Base-by-base conservation (phyloP, 2,888 invertebrate species). In the Andrena praecox region DNA sequence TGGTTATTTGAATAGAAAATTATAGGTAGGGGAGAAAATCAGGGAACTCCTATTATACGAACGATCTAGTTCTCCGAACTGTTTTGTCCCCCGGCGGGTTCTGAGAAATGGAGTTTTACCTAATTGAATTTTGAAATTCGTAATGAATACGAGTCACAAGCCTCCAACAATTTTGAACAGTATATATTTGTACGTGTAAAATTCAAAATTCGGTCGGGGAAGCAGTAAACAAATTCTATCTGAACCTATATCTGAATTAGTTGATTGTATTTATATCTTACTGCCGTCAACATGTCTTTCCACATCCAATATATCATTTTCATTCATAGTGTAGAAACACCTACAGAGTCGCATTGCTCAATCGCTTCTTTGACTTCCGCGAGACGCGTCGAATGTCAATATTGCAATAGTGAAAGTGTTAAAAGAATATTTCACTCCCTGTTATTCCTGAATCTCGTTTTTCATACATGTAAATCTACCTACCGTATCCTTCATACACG, bases 371-470 rank as follows among this genome's bases (percentile, higher is more conserved):
- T 29, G 24, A 66, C 29, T 31, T 67, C 27, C 56, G 59, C 20
- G 31, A 59, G 67, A 48, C 24, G 24, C 10, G 48, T 67, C n/a
- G 48, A 67, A 67, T 67, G 56, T 67, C 31, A 24, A 24, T 48
- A 59, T 42, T 42, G 20, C 16, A 42, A 10, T 10, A 48, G 67
- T 59, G 67, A 74, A 67, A 74, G 67, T 59, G 42, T 10, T 48
- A 29, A 66, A 56, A 73, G 54, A n/a, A 16, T 67, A 67, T 59
- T 66, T 27, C 27, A 24, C 1, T 56, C 42, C 42, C 29, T 59
- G 20, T 69, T 33, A 56, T 48, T 59, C 4, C 10, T 10, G 2
- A 67, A 59, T 74, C 67, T 74, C 74, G 67, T 20, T 74, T 74
- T 48, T 24, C 29, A 31, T 24, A 12, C 31, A n/a, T 33, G 35